These are phyloP conservation scores for Cottus gobio DNA, from an alignment of 2,113 vertebrate species.

Conservation along the genomic window DNA sequence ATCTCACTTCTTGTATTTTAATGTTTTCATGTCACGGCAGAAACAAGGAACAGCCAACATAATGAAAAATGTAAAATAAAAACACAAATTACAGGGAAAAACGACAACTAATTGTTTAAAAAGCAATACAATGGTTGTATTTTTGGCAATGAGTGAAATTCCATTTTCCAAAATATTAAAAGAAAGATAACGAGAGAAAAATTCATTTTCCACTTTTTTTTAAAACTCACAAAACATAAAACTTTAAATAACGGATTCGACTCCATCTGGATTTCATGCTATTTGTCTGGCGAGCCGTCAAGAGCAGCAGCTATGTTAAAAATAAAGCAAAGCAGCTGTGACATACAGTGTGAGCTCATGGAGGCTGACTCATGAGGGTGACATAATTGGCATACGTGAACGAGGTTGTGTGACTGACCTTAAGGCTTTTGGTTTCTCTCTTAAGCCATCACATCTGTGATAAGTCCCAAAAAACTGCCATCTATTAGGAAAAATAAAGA, in stretches of 20 bases:
- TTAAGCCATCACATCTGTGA: slow-evolving; percentile 52
- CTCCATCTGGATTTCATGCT: slow-evolving; percentile 41
- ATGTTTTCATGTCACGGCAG: slow-evolving; percentile 52
- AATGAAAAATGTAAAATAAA: slow-evolving; percentile 56
- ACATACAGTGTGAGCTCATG: slow-evolving; percentile 64
- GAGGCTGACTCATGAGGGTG: slow-evolving; percentile 68
- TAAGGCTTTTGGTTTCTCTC: slow-evolving; percentile 76
- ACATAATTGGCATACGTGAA: slow-evolving; percentile 68
- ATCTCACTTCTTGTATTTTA: slow-evolving; percentile 23
- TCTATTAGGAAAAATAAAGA: slow-evolving; percentile 44
- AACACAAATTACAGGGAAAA: slow-evolving; percentile 35
- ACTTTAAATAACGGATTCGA: not conserved
- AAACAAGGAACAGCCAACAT: slow-evolving; percentile 53
- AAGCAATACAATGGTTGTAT: slow-evolving; percentile 56
- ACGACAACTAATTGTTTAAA: slow-evolving; percentile 25
- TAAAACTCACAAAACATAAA: slow-evolving; percentile 13
- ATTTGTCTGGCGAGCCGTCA: slow-evolving; percentile 38
- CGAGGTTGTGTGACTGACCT: slow-evolving; percentile 66
- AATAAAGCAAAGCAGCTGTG: slow-evolving; percentile 76
- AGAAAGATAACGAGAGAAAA: not conserved
- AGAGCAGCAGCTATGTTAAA: slow-evolving; percentile 53
- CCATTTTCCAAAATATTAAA: slow-evolving; percentile 22
- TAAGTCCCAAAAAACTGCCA: slow-evolving; percentile 21
- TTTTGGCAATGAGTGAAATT: slow-evolving; percentile 61
- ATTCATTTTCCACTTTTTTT: slow-evolving; percentile 13